Evolutionary conservation across 2,797 vertebrate genomes (phyloP), one percentile per base, ranked within the genome.

Genomic region (Octomys mimax): DNA sequence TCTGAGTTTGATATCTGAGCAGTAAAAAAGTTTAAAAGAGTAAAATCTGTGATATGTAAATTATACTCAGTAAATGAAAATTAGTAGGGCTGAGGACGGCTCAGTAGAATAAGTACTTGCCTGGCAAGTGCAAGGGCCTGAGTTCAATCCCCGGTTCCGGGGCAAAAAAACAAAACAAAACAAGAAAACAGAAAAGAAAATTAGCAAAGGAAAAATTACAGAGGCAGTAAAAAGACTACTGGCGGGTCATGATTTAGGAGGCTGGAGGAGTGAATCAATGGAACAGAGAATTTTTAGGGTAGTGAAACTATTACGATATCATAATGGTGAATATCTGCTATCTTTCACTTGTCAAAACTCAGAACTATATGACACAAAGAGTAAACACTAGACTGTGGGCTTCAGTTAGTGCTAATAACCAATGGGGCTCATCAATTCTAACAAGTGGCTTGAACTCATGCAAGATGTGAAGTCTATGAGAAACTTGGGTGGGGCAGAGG

Each of bases 361-460:
- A 75, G 80, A 52, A 16, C 33, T 46, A 16, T 12, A 49, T 5
- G 39, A 39, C 21, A 66, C 42, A 73, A 26, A 33, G 42, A n/a
- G 28, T 46, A 70, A 66, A 21, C 10, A 13, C 49, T n/a, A 24
- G 33, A 18, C 22, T 4, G 31, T 28, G 22, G 31, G 6, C 28
- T n/a, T 64, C n/a, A 77, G 90, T 26, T 39, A 21, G 14, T 39
- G 57, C 6, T 36, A 68, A 21, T 22, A 10, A 31, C 6, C 13
- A 31, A 22, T 28, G 1, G 21, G 52, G 28, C 19, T 68, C 49
- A 12, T 46, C 52, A 61, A 4, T 42, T 36, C 7, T 13, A 49
- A 49, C 14, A 71, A 21, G 28, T 2, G 2, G 8, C 6, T 6
- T 39, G 6, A 5, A 24, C 36, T 6, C n/a, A 16, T 4, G 16